Conservation (phyloP, 2,797 vertebrate genomes). For the Lutjanus argentimaculatus region DNA sequence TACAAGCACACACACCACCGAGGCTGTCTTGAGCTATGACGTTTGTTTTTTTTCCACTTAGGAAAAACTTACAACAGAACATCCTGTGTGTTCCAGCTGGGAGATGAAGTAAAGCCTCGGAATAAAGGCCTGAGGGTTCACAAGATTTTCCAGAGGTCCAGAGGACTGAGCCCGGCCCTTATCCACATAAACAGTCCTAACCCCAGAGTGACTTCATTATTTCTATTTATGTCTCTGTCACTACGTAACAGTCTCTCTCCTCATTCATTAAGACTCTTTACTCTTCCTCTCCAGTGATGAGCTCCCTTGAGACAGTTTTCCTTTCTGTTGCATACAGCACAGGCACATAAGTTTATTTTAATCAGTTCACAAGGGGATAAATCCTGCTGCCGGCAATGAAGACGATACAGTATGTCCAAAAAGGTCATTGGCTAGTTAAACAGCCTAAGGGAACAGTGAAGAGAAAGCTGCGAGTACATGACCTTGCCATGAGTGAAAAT, state of each 20-base stretch:
- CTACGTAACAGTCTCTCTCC: conserved; percentile 58
- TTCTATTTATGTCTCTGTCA: conserved; percentile 79
- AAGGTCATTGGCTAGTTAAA: conserved; percentile 70
- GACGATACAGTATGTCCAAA: conserved; percentile 46
- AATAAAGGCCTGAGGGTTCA: conserved; percentile 61
- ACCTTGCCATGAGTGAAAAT: conserved; percentile 54
- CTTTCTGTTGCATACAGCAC: conserved; percentile 59
- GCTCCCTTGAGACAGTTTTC: conserved; percentile 73
- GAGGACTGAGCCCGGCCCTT: conserved; percentile 55
- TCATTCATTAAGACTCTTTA: conserved; percentile 80
- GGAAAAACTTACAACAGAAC: conserved; percentile 48
- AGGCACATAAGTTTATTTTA: conserved; percentile 73
- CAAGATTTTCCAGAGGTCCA: conserved; percentile 59
- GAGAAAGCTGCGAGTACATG: conserved; percentile 4
- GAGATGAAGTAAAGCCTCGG: conserved; percentile 47
- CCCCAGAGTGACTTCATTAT: conserved; percentile 84
- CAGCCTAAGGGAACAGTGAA: conserved; percentile 56
- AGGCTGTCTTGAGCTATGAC: conserved; percentile 31
- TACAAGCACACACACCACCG: conserved; percentile 21
- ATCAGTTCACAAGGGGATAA: conserved; percentile 66
- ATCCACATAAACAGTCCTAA: conserved; percentile 75
- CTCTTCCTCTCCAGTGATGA: conserved; percentile 74
- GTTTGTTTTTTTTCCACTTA: conserved; percentile 37
- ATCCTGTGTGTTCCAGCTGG: conserved; percentile 55
- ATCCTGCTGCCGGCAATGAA: conserved; percentile 51